A percentile compares a stretch with the other conserved stretches of the same genome.
Evolutionary conservation across 2,888 invertebrate genomes (phyloP).

Genomic region (Parnassius apollo): DNA sequence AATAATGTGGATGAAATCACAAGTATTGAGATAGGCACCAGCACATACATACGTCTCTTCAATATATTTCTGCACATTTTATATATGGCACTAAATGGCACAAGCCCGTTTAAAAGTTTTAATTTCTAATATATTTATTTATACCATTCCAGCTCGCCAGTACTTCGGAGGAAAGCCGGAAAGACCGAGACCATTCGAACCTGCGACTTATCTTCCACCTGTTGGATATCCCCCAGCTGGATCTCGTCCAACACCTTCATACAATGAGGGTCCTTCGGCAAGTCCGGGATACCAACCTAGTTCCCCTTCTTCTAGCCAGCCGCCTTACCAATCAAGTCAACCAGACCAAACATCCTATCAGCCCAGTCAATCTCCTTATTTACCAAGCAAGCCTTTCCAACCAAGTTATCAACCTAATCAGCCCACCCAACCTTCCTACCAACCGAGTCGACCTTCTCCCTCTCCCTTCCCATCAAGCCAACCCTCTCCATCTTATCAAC

Average conservation of each 20-base stretch:
- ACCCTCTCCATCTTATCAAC: constrained; percentile 35
- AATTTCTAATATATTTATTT: background rate
- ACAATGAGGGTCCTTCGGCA: constrained; percentile 60
- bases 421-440: constrained; percentile 40
- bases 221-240: constrained; percentile 68
- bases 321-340: constrained; percentile 36
- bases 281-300: constrained; percentile 44
- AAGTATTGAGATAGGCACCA: constrained; percentile 8
- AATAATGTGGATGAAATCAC: constrained; percentile 8
- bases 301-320: constrained; percentile 39
- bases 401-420: constrained; percentile 43
- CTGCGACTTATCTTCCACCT: constrained; percentile 66
- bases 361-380: constrained; percentile 38
- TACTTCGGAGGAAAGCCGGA: constrained; percentile 84
- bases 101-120: background rate
- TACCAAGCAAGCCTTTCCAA: constrained; percentile 37
- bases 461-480: constrained; percentile 34
- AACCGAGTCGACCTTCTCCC: constrained; percentile 36
- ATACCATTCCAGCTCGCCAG: constrained; percentile 83
- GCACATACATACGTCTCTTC: constrained; percentile 4
- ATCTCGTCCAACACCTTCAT: constrained; percentile 63
- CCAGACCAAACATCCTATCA: constrained; percentile 37
- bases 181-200: constrained; percentile 86
- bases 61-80: background rate
- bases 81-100: background rate